These are phyloP conservation scores for Lamprologus ornatipinnis DNA, from an alignment of 2,113 vertebrate genomes.

Conservation along the genomic window DNA sequence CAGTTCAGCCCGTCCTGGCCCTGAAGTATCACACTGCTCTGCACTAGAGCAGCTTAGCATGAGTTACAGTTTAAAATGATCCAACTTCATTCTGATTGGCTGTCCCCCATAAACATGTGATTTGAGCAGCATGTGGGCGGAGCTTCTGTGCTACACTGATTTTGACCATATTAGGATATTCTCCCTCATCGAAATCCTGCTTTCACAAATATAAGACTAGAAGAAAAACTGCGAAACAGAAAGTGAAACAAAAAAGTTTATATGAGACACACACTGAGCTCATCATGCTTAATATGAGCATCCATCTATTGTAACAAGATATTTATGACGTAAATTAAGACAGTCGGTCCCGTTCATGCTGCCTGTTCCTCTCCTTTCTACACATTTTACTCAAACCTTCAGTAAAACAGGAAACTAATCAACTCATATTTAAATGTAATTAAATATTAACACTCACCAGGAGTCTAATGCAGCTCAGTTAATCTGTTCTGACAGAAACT, in stretches of 20 bases:
- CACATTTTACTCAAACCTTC: not conserved
- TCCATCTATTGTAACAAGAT: not conserved
- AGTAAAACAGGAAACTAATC: not conserved
- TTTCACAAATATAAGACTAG: not conserved
- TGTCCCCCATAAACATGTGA: not conserved
- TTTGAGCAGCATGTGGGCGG: not conserved
- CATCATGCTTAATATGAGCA: not conserved
- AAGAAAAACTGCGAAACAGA: not conserved
- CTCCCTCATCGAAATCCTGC: not conserved
- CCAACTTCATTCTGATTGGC: not conserved
- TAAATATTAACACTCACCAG: not conserved
- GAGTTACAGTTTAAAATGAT: not conserved
- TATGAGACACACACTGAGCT: not conserved
- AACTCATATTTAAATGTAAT: not conserved
- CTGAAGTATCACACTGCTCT: not conserved
- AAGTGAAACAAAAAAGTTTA: not conserved
- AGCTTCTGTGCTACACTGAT: not conserved
- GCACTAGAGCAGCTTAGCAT: not conserved
- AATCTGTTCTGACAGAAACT: not conserved
- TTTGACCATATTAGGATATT: not conserved
- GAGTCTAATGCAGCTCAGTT: not conserved
- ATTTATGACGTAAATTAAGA: not conserved
- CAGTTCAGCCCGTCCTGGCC: not conserved
- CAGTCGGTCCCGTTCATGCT: not conserved
- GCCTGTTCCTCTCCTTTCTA: not conserved